Evolutionary conservation across 2,888 invertebrate genomes (phyloP).

Genomic region (Phalera bucephala): DNA sequence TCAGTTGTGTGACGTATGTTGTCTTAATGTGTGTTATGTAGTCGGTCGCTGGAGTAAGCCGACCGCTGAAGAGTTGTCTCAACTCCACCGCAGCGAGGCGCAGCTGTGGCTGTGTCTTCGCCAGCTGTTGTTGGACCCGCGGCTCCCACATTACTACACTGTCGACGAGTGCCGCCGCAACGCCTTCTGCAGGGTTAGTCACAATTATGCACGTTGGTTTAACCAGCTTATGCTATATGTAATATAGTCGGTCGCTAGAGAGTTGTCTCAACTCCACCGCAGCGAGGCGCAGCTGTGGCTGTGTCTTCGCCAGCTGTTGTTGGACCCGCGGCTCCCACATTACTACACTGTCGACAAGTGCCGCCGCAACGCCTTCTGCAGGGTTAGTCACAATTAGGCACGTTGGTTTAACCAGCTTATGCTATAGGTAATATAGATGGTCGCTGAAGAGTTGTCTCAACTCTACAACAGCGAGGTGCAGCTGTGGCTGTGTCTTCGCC

Average conservation of each 20-base stretch:
- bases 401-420: no score
- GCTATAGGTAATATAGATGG: no score
- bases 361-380: constrained; percentile 86
- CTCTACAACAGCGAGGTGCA: constrained; percentile 88
- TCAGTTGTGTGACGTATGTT: no score
- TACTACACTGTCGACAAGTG: constrained; percentile 90
- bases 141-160: constrained; percentile 86
- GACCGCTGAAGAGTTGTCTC: constrained; percentile 51
- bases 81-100: constrained; percentile 86
- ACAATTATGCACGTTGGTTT: no score
- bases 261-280: constrained; percentile 80
- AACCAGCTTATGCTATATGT: no score
- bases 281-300: constrained; percentile 93
- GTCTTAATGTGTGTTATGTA: no score
- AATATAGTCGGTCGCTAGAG: constrained; percentile 86
- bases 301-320: constrained; percentile 88
- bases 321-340: constrained; percentile 85
- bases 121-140: constrained; percentile 88
- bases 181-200: no score
- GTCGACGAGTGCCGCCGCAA: no score
- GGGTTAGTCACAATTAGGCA: constrained; percentile 38
- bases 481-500: constrained; percentile 91
- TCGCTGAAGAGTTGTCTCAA: constrained; percentile 80
- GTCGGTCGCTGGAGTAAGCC: constrained; percentile 76
- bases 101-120: constrained; percentile 93